Evolutionary conservation across 2,797 vertebrate species (phyloP), one percentile per base, ranked within the genome.

Genomic region (Crenuchus spilurus): DNA sequence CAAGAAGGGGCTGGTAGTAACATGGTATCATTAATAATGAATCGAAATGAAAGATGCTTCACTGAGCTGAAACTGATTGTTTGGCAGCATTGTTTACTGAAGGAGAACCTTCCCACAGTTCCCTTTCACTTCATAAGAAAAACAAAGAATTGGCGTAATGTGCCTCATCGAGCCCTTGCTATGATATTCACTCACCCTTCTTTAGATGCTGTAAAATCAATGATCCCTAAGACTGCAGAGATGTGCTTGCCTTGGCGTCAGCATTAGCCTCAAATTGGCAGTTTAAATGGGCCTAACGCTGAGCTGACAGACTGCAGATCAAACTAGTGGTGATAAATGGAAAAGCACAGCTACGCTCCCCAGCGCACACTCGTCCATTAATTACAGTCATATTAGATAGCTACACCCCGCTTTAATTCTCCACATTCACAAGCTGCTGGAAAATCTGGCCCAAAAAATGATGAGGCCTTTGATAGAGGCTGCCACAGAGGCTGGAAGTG

Each of bases 321-420:
- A 81, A 78, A 84, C 68, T 26, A 41, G 72, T 74, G 46, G 51
- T 79, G 74, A 80, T 74, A 70, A 82, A 84, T 68, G 31, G 22
- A 76, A 37, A 30, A 58, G 42, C 57, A 72, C 35, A 35, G 64
- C 16, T 58, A 70, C 28, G 8, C 74, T 83, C 54, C 39, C 49
- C 41, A 31, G 22, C 67, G 24, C 39, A 76, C 68, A 60, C 48
- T 42, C 33, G 58, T 67, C 46, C 51, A 76, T 85, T 84, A 81
- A 82, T 86, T 61, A 70, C 33, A 55, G 26, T 48, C 55, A 54
- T 71, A 80, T 75, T 64, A 75, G 60, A 80, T 69, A 60, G 61
- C 74, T 55, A 67, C 54, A 60, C 28, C 49, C 57, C 48, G 49
- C 70, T 49, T 66, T 72, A 52, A 26, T 57, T 80, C 20, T 51